Conservation (phyloP, 2,113 vertebrate species). For the Cottus gobio region DNA sequence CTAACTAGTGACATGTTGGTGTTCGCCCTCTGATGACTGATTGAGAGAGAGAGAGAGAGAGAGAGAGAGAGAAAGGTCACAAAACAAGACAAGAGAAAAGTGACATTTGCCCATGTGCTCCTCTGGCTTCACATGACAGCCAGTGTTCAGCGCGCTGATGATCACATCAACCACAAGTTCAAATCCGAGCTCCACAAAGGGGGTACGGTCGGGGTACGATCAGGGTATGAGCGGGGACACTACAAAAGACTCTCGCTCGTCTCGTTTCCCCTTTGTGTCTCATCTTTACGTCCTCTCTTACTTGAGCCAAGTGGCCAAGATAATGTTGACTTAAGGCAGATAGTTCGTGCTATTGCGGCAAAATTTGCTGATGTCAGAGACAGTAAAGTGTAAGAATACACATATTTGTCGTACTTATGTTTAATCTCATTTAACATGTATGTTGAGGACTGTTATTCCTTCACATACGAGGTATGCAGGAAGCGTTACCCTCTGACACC, state of each 20-base stretch:
- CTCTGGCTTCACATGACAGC: not conserved
- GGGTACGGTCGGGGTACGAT: too few relatives aligned
- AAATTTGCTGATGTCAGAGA: not conserved
- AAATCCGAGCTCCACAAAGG: not conserved
- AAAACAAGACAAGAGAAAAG: not conserved
- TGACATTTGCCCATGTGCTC: not conserved
- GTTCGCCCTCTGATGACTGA: not conserved
- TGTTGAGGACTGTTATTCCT: not conserved
- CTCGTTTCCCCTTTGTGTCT: not conserved
- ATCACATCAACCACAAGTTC: slow-evolving; percentile 9
- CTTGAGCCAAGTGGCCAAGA: not conserved
- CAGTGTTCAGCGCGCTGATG: not conserved
- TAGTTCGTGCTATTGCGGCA: not conserved
- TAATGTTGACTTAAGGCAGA: not conserved
- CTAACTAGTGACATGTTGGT: not conserved
- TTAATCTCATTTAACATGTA: not conserved
- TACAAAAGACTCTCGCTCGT: slow-evolving; percentile 15
- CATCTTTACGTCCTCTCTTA: not conserved
- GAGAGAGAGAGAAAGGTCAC: not conserved
- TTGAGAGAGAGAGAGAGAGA: slow-evolving; percentile 1
- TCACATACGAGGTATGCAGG: not conserved
- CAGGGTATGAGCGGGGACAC: slow-evolving; percentile 46
- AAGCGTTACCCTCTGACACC: slow-evolving; percentile 4
- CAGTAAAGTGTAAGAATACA: not conserved
- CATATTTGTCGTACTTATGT: not conserved